A percentile compares a stretch with the other conserved stretches of the same genome.
Conservation (phyloP, 2,797 vertebrate species). For the Enteromius afrohamiltoni region DNA sequence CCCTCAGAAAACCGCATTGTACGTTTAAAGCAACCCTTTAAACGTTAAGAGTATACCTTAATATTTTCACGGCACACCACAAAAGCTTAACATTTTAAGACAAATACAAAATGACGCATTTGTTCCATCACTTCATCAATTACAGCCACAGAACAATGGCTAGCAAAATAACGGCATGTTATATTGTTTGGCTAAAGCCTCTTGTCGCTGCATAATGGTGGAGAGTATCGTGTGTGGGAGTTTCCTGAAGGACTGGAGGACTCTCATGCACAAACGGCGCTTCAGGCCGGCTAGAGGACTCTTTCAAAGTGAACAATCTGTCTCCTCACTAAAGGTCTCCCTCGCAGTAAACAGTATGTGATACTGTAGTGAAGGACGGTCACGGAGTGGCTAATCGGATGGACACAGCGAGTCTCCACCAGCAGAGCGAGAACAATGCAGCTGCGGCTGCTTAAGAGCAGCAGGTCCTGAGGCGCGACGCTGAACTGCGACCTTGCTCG, state of each 20-base stretch:
- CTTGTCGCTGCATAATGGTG: slow-evolving; percentile 29
- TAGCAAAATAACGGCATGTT: slow-evolving; percentile 23
- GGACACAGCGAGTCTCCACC: slow-evolving; percentile 53
- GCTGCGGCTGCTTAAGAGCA: slow-evolving; percentile 52
- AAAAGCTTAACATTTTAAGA: slow-evolving; percentile 25
- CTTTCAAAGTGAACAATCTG: slow-evolving; percentile 58
- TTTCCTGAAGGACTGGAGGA: slow-evolving; percentile 57
- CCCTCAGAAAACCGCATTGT: neutral
- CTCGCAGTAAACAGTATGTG: slow-evolving; percentile 60
- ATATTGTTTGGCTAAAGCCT: slow-evolving; percentile 51
- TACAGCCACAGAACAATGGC: slow-evolving; percentile 41
- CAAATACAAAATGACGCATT: neutral
- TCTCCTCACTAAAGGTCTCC: slow-evolving; percentile 57
- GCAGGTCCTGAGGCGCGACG: slow-evolving; percentile 52
- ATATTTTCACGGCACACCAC: neutral
- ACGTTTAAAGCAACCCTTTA: neutral
- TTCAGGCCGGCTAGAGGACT: slow-evolving; percentile 55
- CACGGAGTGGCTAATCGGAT: slow-evolving; percentile 57
- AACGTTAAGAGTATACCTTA: neutral
- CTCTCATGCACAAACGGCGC: slow-evolving; percentile 57
- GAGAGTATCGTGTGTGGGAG: slow-evolving; percentile 45
- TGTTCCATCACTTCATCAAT: slow-evolving; percentile 38
- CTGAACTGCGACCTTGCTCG: slow-evolving; percentile 58
- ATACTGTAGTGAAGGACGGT: slow-evolving; percentile 56
- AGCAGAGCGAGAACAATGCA: slow-evolving; percentile 43